Conservation (phyloP, 2,113 vertebrate genomes). For the Notothenia rossii region DNA sequence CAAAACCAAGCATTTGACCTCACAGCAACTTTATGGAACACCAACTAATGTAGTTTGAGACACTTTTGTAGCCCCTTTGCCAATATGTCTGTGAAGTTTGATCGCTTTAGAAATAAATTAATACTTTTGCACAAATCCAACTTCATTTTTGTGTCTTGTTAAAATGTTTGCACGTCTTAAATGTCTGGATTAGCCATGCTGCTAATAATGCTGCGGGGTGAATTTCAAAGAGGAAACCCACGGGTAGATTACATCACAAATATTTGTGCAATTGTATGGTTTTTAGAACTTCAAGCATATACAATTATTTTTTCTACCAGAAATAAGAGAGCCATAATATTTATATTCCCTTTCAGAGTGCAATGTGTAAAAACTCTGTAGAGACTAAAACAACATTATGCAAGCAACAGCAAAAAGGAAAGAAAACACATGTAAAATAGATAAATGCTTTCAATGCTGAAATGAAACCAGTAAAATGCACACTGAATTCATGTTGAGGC, state of each 20-base stretch:
- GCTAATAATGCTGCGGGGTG: constrained; percentile 12
- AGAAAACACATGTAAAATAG: constrained; percentile 3
- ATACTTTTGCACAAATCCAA: constrained; percentile 15
- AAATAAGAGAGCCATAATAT: constrained; percentile 10
- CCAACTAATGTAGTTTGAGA: constrained; percentile 11
- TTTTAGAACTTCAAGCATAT: constrained; percentile 20
- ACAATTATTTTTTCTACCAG: constrained; percentile 3
- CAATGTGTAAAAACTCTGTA: constrained; percentile 1
- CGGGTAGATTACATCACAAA: background rate
- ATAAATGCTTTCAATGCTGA: constrained; percentile 8
- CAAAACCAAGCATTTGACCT: constrained; percentile 32
- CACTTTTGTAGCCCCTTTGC: constrained; percentile 12
- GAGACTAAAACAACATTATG: constrained; percentile 24
- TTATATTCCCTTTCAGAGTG: constrained; percentile 17
- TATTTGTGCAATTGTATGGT: constrained; percentile 3
- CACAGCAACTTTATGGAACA: constrained; percentile 25
- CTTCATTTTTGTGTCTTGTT: constrained; percentile 1
- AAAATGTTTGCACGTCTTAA: background rate
- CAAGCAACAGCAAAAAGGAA: constrained; percentile 10
- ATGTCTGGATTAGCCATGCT: constrained; percentile 5
- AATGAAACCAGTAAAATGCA: constrained; percentile 26
- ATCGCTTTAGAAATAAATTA: constrained; percentile 10
- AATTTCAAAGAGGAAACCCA: constrained; percentile 12
- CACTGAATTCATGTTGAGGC: constrained; percentile 8
- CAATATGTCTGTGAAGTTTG: constrained; percentile 9